Conservation (phyloP, 2,797 vertebrate species). For the Sebastes iracundus region DNA sequence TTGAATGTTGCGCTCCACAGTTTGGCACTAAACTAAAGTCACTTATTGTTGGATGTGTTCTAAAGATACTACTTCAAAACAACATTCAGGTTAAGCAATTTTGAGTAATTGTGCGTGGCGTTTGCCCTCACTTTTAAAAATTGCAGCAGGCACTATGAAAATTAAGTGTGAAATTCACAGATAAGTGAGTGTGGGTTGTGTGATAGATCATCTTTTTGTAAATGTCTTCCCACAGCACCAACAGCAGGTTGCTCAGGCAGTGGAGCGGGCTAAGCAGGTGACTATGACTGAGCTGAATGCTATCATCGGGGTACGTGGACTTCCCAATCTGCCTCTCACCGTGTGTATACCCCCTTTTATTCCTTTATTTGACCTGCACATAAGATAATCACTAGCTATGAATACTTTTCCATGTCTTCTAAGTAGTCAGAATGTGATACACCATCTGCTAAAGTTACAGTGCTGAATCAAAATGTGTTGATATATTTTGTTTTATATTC, state of each 20-base stretch:
- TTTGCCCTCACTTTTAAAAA: conserved; percentile 29
- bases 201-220: conserved; percentile 40
- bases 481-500: conserved; percentile 7
- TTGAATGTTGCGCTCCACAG: conserved; percentile 9
- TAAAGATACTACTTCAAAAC: conserved; percentile 1
- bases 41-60: conserved; percentile 12
- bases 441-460: background rate
- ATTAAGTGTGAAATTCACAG: conserved; percentile 45
- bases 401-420: background rate
- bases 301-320: conserved; percentile 99
- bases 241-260: conserved; percentile 98
- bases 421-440: background rate
- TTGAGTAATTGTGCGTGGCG: conserved; percentile 23
- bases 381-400: background rate
- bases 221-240: conserved; percentile 89
- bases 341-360: conserved; percentile 94
- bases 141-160: conserved; percentile 13
- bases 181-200: conserved; percentile 30
- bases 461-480: conserved; percentile 43
- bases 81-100: conserved; percentile 16
- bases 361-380: conserved; percentile 83
- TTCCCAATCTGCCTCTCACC: conserved; percentile 95
- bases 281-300: conserved; percentile 99
- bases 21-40: conserved; percentile 4
- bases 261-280: conserved; percentile 98